phyloP scores from a whole-genome alignment of 2,113 vertebrate species.

The Pterocles orientalis region DNA sequence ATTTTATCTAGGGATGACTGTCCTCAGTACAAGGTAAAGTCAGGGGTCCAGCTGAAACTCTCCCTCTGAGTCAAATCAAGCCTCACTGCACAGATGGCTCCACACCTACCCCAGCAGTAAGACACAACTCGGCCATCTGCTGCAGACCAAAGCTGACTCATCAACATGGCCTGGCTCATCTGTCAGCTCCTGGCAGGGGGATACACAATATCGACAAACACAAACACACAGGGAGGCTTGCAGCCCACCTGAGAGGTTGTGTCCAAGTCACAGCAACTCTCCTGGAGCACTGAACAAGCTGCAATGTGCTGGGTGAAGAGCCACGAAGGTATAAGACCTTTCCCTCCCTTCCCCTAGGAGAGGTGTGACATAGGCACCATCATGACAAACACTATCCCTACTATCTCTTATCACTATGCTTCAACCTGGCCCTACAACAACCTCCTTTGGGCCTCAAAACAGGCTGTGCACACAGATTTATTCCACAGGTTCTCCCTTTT shows the following conservation, averaged over 20 bases:
- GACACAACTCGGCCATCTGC: constrained; percentile 52
- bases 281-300: not conserved
- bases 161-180: not conserved
- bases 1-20: not conserved
- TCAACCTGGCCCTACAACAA: not conserved
- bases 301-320: not conserved
- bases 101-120: constrained; percentile 52
- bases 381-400: not conserved
- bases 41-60: constrained; percentile 17
- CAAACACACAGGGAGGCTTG: not conserved
- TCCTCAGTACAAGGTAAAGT: constrained; percentile 1
- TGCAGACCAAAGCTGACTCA: constrained; percentile 37
- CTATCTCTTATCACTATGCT: not conserved
- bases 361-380: not conserved
- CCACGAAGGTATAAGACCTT: not conserved
- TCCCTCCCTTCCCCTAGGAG: not conserved
- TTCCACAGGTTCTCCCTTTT: not conserved
- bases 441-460: not conserved
- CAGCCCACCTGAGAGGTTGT: not conserved
- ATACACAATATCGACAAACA: not conserved
- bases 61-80: constrained; percentile 14
- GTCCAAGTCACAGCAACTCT: not conserved
- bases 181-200: constrained; percentile 13
- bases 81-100: constrained; percentile 16
- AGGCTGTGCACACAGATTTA: not conserved